Conservation (phyloP, 2,797 vertebrate species). For the Linurgus olivaceus region DNA sequence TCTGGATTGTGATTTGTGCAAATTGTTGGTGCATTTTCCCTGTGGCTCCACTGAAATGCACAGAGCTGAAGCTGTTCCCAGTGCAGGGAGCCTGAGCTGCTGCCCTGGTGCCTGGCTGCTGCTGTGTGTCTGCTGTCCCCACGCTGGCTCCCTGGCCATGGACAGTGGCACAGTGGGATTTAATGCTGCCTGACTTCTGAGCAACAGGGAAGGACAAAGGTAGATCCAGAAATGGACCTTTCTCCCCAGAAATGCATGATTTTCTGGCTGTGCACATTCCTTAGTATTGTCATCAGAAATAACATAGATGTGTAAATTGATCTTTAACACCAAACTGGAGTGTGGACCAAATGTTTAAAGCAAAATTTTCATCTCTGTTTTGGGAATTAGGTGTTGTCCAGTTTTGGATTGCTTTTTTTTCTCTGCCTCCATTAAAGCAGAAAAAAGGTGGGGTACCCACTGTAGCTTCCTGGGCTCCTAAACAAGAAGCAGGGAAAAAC, state of each 20-base stretch:
- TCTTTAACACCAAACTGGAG: neutral
- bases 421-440: neutral
- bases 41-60: neutral
- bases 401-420: neutral
- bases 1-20: neutral
- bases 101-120: neutral
- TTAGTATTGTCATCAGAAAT: neutral
- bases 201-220: neutral
- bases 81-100: neutral
- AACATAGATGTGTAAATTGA: neutral
- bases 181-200: neutral
- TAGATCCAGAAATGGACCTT: neutral
- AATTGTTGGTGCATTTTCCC: neutral
- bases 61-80: neutral
- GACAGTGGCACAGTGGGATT: neutral
- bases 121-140: accelerated
- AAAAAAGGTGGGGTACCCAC: neutral
- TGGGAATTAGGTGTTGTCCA: neutral
- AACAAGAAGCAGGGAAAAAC: neutral
- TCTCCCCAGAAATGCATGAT: neutral
- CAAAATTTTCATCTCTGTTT: neutral
- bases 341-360: accelerated
- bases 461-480: neutral
- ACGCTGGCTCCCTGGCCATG: accelerated
- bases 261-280: neutral